Evolutionary conservation across 2,888 invertebrate genomes (phyloP), one percentile per base, ranked within the genome.

Genomic region (Vannuccia rotundouncinata): DNA sequence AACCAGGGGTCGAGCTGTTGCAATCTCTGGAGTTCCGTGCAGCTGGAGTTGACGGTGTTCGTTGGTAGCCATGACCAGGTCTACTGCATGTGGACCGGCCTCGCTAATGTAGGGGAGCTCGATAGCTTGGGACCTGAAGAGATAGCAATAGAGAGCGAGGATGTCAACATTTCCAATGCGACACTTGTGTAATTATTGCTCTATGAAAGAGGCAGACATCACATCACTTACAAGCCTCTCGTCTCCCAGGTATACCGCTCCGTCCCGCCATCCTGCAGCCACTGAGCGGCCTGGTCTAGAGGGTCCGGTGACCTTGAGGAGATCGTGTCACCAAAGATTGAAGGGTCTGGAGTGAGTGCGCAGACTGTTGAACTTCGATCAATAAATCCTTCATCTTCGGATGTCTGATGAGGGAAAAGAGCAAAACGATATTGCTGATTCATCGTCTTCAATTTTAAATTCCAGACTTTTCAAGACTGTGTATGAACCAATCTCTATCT

Each of bases 61-160:
- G 25, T 66, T 27, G 2, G 66, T 66, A 0, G n/a, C n/a, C 2
- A 31, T 0, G 77, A 59, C 29, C 17, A 29, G 31, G 31, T 86
- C 85, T 77, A 86, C 82, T 1, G 83, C 85, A 29, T 82, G 79
- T 0, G 85, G 82, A 2, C 86, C 87, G 17, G 85, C 84, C 78
- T 87, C 86, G 29, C 85, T 85, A 28, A 86, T 82, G 82, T 84
- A 86, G 1, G 85, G 85, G 45, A 82, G 83, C 82, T 85, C 85
- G 28, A 82, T 83, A 1, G 82, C 79, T 31, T 45, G 28, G 0
- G 77, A 22, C 1, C 77, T 31, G 31, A 25, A 25, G 2, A 25
- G 0, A 2, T 66, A 0, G 0, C 22, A 66, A 45, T 45, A 45
- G 10, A 17, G 45, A 45, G 17, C 5, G 45, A 17, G 17, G 17